Evolutionary conservation across 2,797 vertebrate species (phyloP), one percentile per base, ranked within the genome.

Genomic region (Pterois miles): DNA sequence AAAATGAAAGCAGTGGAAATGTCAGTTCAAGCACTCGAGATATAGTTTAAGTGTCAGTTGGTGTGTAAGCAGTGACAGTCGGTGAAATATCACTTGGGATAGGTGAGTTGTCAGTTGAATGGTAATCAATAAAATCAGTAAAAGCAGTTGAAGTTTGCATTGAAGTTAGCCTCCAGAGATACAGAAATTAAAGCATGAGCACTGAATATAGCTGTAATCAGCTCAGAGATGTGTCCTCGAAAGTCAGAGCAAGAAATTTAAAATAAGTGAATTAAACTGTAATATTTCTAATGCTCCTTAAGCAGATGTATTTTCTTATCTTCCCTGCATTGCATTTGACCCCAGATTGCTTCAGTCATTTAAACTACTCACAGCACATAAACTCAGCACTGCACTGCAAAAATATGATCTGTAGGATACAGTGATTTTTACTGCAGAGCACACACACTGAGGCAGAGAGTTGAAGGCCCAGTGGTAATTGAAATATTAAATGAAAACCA

Each of bases 401-500:
- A 60, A 73, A 84, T 76, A 72, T 52, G 50, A 86, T 91, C 76
- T 71, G 67, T 66, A 65, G 78, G 60, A 85, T 60, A 34, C 72
- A 53, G 72, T 58, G 72, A 23, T 71, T 86, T 88, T 83, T 73
- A 63, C 54, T 80, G 65, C 74, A 62, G 53, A 77, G 74, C 76
- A 50, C 78, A 81, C 78, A 68, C 59, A 85, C 52, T 14, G 64
- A 57, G 27, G 72, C 80, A 54, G 54, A 73, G 75, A 80, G 65
- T 58, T 71, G 54, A 31, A 77, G 71, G 62, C 65, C 31, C 43
- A 63, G 74, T 53, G n/a, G 65, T 92, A 88, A 90, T 88, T 91
- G 81, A 91, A 93, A 92, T 85, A 84, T 90, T 86, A 86, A 87
- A 88, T 89, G 84, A 85, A 89, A 93, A 88, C 43, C 84, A 81